phyloP scores from a whole-genome alignment of 2,113 vertebrate genomes.

The Cervus canadensis region DNA sequence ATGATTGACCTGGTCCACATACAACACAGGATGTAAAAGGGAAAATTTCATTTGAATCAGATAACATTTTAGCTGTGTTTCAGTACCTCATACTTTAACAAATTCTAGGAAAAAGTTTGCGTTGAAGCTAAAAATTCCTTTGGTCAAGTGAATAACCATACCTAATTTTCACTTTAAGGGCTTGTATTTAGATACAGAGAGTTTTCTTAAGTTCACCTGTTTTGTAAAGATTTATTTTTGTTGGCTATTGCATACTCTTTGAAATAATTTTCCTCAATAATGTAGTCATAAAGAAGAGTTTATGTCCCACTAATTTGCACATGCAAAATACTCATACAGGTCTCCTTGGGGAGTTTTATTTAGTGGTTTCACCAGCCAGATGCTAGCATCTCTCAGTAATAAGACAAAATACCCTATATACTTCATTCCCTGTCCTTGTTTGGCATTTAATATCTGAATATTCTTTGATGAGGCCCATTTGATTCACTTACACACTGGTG shows the following conservation, averaged over 20 bases:
- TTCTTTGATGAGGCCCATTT: not conserved
- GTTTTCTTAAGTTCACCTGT: not conserved
- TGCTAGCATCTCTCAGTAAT: not conserved
- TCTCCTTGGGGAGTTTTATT: not conserved
- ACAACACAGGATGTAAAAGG: not conserved
- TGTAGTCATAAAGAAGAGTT: not conserved
- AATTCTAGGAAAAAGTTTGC: not conserved
- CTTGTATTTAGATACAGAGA: not conserved
- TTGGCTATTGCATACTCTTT: not conserved
- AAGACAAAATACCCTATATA: not conserved
- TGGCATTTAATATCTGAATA: not conserved
- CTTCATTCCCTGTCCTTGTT: not conserved
- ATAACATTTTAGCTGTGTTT: not conserved
- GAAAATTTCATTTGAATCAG: not conserved
- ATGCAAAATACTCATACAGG: not conserved
- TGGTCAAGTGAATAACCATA: not conserved
- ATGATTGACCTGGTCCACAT: not conserved
- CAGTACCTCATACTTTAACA: not conserved
- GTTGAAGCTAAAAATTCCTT: constrained; percentile 8
- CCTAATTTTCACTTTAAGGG: not conserved
- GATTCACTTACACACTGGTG: not conserved
- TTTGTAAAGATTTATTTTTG: not conserved
- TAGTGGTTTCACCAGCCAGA: not conserved
- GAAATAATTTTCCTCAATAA: not conserved
- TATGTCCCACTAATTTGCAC: not conserved